Evolutionary conservation across 1,140 invertebrate genomes (phyloP), one percentile per base, ranked within the genome.

Genomic region (Apis dorsata): DNA sequence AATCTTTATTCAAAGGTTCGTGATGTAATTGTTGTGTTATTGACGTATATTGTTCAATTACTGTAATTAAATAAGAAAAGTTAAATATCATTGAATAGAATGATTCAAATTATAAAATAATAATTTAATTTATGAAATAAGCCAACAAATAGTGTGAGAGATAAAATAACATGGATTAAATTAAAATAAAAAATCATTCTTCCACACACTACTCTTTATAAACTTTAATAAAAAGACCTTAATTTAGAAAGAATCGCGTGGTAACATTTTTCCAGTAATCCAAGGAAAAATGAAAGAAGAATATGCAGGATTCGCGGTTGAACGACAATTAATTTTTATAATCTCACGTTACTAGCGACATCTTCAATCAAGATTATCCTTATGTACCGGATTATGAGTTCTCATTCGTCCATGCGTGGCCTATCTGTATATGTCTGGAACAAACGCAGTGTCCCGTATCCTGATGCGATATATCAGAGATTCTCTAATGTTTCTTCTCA

Each of bases 391-490:
- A 79, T 87, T 70, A 80, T 71, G 68, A 69, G 85, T 89, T 89
- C 88, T 71, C 87, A 89, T 79, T 85, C 87, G 86, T 83, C 82
- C 87, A 89, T 89, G 88, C 88, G 81, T 89, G 75, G 60, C 49
- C 53, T 81, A 78, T 85, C 69, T 70, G 60, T 73, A 57, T 63
- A 60, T 63, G 66, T 63, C 77, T 84, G 78, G 77, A 87, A 88
- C 76, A 63, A 78, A 86, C 65, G 72, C 57, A 60, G 81, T 85
- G 80, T 88, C 86, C 70, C 68, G 83, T 87, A 88, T 85, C 86
- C 79, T 78, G 60, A 34, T 77, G 75, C 80, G 87, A 88, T 88
- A 88, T 87, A 88, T 88, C 87, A 85, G 76, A 69, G 72, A n/a
- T 28, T 80, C 81, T 81, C 81, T 86, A 79, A 78, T 76, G 78